phyloP scores from a whole-genome alignment of 2,888 invertebrate species.

The Tillus elongatus region DNA sequence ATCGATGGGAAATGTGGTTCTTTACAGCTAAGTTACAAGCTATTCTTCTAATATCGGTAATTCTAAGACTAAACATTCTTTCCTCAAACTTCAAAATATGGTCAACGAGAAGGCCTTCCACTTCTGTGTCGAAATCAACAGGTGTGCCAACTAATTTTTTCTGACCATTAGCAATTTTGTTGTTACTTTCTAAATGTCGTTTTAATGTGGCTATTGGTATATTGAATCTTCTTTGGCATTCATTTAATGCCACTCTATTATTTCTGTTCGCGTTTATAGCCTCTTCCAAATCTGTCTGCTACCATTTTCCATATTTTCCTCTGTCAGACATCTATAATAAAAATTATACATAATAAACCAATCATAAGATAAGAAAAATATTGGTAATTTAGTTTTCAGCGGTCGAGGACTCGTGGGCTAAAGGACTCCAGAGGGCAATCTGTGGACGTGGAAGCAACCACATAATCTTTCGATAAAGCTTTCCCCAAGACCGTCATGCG shows the following conservation, averaged over 20 bases:
- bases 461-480: too few relatives aligned
- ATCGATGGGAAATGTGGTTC: conserved; percentile 14
- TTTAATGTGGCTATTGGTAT: conserved; percentile 14
- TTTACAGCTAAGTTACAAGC: conserved; percentile 14
- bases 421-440: too few relatives aligned
- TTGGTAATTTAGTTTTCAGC: too few relatives aligned
- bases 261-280: conserved; percentile 9
- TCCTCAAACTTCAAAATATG: conserved; percentile 14
- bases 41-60: conserved; percentile 12
- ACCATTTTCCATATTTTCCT: not conserved
- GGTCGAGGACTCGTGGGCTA: too few relatives aligned
- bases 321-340: too few relatives aligned
- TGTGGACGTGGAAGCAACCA: too few relatives aligned
- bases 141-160: conserved; percentile 9
- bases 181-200: conserved; percentile 12
- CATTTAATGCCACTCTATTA: conserved; percentile 11
- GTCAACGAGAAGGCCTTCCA: conserved; percentile 11
- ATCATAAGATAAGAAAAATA: not conserved
- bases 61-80: conserved; percentile 13
- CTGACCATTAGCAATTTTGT: conserved; percentile 8
- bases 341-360: too few relatives aligned
- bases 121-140: conserved; percentile 9
- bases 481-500: too few relatives aligned
- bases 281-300: not conserved
- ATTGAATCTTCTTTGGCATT: conserved; percentile 10